These are phyloP conservation scores for Amyelois transitella DNA, from an alignment of 1,140 invertebrate species.

Conservation along the genomic window DNA sequence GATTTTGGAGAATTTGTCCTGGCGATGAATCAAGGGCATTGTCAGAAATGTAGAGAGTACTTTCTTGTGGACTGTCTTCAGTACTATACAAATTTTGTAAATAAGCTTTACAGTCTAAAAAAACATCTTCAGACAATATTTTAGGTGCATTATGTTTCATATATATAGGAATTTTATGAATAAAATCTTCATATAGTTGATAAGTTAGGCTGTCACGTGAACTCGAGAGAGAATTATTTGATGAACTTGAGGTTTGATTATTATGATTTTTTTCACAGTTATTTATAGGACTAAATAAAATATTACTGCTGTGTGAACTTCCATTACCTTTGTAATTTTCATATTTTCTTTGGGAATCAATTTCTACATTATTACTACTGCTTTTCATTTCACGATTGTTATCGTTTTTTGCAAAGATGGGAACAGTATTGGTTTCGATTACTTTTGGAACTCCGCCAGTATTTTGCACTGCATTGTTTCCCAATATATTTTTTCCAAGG, in stretches of 20 bases:
- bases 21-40: not conserved
- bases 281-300: slow-evolving; percentile 18
- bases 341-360: not conserved
- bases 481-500: too few species aligned
- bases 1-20: slow-evolving; percentile 9
- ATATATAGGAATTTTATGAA: slow-evolving; percentile 27
- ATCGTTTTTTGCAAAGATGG: not conserved
- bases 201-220: slow-evolving; percentile 7
- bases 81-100: slow-evolving; percentile 19
- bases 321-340: not conserved
- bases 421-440: not conserved
- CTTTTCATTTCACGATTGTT: not conserved
- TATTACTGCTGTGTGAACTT: slow-evolving; percentile 4
- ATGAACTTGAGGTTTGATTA: not conserved
- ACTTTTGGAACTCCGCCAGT: not conserved
- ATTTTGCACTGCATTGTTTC: not conserved
- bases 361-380: not conserved
- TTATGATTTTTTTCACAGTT: not conserved
- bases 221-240: not conserved
- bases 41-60: not conserved
- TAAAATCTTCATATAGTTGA: slow-evolving; percentile 32
- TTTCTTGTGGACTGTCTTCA: not conserved
- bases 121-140: slow-evolving; percentile 19
- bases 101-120: slow-evolving; percentile 18
- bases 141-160: slow-evolving; percentile 22